These are phyloP conservation scores for Kradibia gibbosae DNA, from an alignment of 1,140 invertebrate genomes.

Conservation along the genomic window DNA sequence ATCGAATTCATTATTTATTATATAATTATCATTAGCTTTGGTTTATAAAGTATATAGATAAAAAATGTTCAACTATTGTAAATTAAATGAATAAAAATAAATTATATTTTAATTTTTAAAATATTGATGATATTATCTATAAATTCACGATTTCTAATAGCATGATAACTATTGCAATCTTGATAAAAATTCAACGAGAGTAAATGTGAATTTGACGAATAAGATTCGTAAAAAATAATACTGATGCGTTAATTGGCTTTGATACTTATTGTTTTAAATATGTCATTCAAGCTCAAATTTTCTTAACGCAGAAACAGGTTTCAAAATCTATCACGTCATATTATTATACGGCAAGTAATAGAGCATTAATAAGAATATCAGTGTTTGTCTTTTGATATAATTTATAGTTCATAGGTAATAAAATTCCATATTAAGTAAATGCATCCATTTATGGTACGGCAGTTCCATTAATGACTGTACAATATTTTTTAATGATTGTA, in stretches of 20 bases:
- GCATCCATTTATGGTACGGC: background rate
- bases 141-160: background rate
- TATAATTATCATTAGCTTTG: too few species aligned
- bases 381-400: background rate
- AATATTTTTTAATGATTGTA: background rate
- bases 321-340: background rate
- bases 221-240: background rate
- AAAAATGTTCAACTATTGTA: too few species aligned
- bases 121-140: background rate
- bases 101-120: too few species aligned
- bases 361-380: background rate
- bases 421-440: background rate
- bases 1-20: too few species aligned
- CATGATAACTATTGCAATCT: background rate
- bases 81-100: too few species aligned
- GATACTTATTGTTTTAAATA: background rate
- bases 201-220: background rate
- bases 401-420: background rate
- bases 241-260: background rate
- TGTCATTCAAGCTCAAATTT: background rate
- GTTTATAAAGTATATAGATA: too few species aligned
- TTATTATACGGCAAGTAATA: constrained; percentile 10
- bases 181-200: background rate
- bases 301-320: constrained; percentile 11
- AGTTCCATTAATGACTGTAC: background rate